Evolutionary conservation across 2,797 vertebrate genomes (phyloP), one percentile per base, ranked within the genome.

Genomic region (Pseudomugil gertrudae): DNA sequence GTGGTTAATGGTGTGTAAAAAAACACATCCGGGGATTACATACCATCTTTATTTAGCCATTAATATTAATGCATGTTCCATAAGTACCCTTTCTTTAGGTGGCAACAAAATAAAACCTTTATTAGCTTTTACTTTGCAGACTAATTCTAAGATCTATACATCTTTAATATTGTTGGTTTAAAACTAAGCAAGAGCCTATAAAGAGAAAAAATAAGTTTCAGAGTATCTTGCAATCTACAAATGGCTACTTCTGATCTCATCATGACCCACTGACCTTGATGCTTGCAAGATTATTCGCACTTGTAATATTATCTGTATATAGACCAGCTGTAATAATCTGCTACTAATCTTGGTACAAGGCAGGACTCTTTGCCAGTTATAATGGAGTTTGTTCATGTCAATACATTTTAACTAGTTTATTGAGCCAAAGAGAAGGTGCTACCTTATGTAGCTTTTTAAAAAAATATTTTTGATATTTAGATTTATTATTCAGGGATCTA

Each of bases 161-260:
- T 47, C n/a, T 47, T 47, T 19, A 19, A 38, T 4, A 48, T 10
- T 24, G 7, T 29, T 29, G 26, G 13, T 3, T 3, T 15, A 52
- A 52, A 52, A 29, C 30, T 5, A 54, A 55, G 23, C 26, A 58
- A 47, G 24, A 15, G 32, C 21, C 72, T 79, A 64, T 19, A 55
- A 45, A 65, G 48, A 29, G 15, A 27, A 1, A 5, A 38, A 70
- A 70, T 8, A 13, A 71, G 54, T 63, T 38, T 33, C 61, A 54
- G 47, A 74, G 57, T 61, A 45, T 81, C 63, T 84, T 71, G 53
- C 82, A 71, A 80, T 81, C 51, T 64, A 51, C 45, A 67, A 43
- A 78, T 59, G 35, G 9, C 38, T 76, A 71, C 52, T 32, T 57
- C 72, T 84, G 79, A 81, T 63, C 71, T 73, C 55, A 36, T 79